phyloP scores from a whole-genome alignment of 2,113 vertebrate genomes.

The Callipepla californica region DNA sequence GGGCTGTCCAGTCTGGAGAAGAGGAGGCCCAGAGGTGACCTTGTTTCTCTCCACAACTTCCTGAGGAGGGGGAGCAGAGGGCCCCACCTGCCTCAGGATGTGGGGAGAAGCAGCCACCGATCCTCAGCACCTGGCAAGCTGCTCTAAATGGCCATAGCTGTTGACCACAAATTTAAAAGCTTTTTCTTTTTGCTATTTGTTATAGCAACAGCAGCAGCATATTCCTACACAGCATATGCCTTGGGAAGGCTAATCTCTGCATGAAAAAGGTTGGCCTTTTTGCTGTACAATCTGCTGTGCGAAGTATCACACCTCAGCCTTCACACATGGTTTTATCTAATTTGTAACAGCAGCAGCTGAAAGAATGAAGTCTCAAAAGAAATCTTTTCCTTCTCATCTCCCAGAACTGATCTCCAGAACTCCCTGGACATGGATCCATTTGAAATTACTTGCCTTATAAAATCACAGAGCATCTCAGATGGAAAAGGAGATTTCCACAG shows the following conservation, averaged over 20 bases:
- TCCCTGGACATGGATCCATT: background rate
- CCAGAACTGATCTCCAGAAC: background rate
- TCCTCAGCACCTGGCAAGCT: background rate
- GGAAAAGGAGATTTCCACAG: background rate
- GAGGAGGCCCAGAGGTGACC: background rate
- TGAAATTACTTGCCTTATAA: background rate
- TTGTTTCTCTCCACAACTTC: background rate
- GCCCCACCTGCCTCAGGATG: fast-evolving
- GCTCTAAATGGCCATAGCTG: background rate
- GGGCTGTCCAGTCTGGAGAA: background rate
- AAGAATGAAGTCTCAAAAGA: background rate
- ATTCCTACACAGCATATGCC: fast-evolving
- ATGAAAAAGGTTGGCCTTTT: fast-evolving
- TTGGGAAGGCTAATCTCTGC: background rate
- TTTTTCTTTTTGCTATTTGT: background rate
- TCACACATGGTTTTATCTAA: background rate
- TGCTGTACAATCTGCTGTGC: background rate
- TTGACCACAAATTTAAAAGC: background rate
- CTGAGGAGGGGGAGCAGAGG: background rate
- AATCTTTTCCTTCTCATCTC: fast-evolving
- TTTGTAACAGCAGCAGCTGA: background rate
- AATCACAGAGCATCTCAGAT: background rate
- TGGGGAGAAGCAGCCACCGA: background rate
- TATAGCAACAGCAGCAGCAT: background rate
- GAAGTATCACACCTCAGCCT: background rate